Evolutionary conservation across 1,140 invertebrate genomes (phyloP), one percentile per base, ranked within the genome.

Genomic region (Solenopsis invicta): DNA sequence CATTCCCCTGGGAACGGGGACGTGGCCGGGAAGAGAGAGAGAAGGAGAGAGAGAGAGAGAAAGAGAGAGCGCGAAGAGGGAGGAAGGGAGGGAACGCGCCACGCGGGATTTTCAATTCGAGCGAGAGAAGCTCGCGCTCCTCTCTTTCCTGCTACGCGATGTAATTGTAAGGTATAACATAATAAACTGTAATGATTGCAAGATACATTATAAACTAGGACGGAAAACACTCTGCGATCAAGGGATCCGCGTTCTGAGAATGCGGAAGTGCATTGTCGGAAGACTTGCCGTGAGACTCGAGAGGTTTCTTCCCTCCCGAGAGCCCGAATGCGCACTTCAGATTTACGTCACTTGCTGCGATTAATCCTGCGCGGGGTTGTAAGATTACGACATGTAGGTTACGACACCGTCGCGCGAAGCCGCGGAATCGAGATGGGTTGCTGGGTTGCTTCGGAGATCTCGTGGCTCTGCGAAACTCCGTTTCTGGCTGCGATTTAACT

Each of bases 351-450:
- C 24, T 54, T 52, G 29, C 29, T 29, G 71, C 18, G 24, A 10
- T 34, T 72, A 72, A 72, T 72, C 37, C 21, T 76, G 21, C 54
- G 24, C 74, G 54, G n/a, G 29, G 41, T 3, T 76, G 71, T 56
- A 56, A 56, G 29, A 29, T 29, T 29, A 29, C 29, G 29, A 29
- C 29, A 29, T 29, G 29, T 29, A 29, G 29, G 18, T 76, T 61
- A 61, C 50, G 16, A 34, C 71, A 18, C 41, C 50, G 29, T 59
- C 50, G 24, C 16, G 50, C 54, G 9, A 16, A 34, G 29, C 10
- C 16, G 50, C 10, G 18, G 34, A 18, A 48, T 52, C 29, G 52
- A 74, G 71, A 74, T n/a, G 29, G 9, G 24, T 29, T 74, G 9
- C 48, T n/a, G 29, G 9, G 24, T 29, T 74, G 9, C 48, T 3